Conservation (phyloP, 2,797 vertebrate species). For the Graptemys geographica region DNA sequence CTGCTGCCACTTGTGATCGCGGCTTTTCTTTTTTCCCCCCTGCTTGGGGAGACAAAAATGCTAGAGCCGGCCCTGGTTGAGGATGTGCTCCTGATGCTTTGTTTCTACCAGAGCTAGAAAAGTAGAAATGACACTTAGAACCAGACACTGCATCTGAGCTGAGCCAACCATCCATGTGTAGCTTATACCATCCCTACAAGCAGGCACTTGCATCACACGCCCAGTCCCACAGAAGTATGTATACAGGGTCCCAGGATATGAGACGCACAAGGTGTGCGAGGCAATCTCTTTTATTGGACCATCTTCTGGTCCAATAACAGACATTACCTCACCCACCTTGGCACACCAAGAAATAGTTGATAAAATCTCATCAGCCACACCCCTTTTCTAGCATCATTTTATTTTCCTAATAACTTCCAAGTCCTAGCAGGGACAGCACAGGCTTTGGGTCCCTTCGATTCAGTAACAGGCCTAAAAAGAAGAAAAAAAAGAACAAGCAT, state of each 20-base stretch:
- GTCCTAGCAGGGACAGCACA: slow-evolving; percentile 13
- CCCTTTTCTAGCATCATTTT: background rate
- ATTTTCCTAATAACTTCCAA: slow-evolving; percentile 41
- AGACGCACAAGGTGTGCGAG: background rate
- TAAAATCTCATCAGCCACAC: slow-evolving; percentile 10
- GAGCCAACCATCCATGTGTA: slow-evolving; percentile 49
- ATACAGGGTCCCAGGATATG: background rate
- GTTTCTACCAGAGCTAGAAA: slow-evolving; percentile 42
- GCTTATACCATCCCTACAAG: slow-evolving; percentile 25
- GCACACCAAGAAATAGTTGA: background rate
- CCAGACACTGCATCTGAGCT: slow-evolving; percentile 61
- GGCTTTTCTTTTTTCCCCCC: too few relatives aligned
- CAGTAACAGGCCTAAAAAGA: slow-evolving; percentile 31
- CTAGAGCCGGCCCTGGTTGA: too few relatives aligned
- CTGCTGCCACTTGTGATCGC: too few relatives aligned
- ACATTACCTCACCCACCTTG: background rate
- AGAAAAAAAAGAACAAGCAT: background rate
- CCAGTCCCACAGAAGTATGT: background rate
- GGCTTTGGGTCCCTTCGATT: slow-evolving; percentile 50
- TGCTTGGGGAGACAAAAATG: too few relatives aligned
- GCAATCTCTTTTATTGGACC: background rate
- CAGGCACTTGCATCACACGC: background rate
- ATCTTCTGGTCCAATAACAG: background rate
- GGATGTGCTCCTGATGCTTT: slow-evolving; percentile 30
- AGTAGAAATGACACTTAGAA: slow-evolving; percentile 59